Evolutionary conservation across 2,888 invertebrate species (phyloP), one percentile per base, ranked within the genome.

Genomic region (Oasisia sp.): DNA sequence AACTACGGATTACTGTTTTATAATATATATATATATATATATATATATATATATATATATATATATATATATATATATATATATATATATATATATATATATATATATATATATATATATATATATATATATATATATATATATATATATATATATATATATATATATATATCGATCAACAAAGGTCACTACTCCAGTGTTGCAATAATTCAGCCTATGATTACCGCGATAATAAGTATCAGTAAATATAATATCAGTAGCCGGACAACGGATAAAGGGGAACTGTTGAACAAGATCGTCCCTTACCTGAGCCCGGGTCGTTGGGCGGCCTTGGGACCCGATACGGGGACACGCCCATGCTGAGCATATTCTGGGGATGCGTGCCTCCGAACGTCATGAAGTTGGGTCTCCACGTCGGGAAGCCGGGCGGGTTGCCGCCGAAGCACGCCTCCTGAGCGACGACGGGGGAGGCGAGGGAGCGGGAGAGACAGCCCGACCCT

Each of bases 261-360:
- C 89, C 19, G 89, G 89, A 38, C 38, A 50, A 7, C 74, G 19
- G 27, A 74, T 74, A 74, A 14, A 74, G n/a, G 19, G n/a, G n/a
- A 74, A 74, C 27, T 19, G 38, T 44, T 32, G 56, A n/a, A 90
- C 38, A 32, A 56, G 32, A 12, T 4, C 45, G 74, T 32, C 14
- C 32, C 92, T 58, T 89, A 93, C 93, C 93, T 93, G 91, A 93
- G 93, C 32, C 93, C 92, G 32, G 93, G 56, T 90, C 93, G 93
- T 90, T 93, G 93, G 89, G 93, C 93, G 89, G 91, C 92, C 90
- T 93, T 92, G 44, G 91, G 91, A 90, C 92, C 38, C 3, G 92
- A 89, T 91, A 74, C 74, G 74, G 32, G 14, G 91, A 56, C 74
- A 74, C 74, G 0, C 74, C 74, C 74, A 74, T 92, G 92, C 92